Evolutionary conservation across 1,140 invertebrate genomes (phyloP).

Genomic region (Trypoxylus dichotomus): DNA sequence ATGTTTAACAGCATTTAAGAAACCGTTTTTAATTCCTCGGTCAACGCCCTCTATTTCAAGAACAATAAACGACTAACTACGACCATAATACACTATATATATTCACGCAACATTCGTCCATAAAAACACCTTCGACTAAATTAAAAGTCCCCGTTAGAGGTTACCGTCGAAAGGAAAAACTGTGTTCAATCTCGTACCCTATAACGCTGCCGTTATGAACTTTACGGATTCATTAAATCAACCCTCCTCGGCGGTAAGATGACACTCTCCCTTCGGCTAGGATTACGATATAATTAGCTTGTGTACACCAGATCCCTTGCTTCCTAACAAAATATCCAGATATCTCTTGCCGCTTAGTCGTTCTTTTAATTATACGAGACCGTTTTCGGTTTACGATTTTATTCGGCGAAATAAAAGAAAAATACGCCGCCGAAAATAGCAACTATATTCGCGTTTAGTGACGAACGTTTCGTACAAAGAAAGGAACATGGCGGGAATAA

Average conservation of each 20-base stretch:
- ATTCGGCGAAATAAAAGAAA: no score
- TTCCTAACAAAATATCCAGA: not conserved
- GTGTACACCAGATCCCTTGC: not conserved
- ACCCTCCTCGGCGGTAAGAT: not conserved
- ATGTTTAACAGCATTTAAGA: no score
- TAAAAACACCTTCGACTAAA: not conserved
- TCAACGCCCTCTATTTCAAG: no score
- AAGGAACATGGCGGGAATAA: not conserved
- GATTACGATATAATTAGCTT: slow-evolving; percentile 21
- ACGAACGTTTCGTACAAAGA: not conserved
- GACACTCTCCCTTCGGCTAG: not conserved
- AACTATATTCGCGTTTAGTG: no score
- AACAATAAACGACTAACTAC: no score
- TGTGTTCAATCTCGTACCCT: not conserved
- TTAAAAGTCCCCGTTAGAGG: not conserved
- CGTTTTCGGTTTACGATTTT: no score
- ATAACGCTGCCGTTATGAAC: not conserved
- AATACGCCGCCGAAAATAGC: no score
- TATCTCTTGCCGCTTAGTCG: not conserved
- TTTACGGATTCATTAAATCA: not conserved
- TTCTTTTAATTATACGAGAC: no score
- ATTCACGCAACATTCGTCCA: not conserved
- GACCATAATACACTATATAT: not conserved
- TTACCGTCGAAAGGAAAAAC: not conserved
- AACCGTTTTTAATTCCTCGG: no score